Evolutionary conservation across 2,888 invertebrate species (phyloP), one percentile per base, ranked within the genome.

Genomic region (Operophtera brumata): DNA sequence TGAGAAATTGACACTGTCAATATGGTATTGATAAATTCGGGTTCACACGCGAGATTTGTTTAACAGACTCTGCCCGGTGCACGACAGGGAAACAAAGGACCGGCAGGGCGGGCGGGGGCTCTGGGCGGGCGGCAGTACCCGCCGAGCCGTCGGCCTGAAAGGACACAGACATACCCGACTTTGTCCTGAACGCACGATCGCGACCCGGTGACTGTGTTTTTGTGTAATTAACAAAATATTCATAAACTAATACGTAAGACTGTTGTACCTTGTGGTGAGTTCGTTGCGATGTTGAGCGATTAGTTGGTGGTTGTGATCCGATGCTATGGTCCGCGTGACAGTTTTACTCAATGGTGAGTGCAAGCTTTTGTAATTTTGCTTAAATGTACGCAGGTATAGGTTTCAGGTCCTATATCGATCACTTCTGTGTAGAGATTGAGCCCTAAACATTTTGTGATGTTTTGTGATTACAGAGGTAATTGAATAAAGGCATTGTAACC

Each of bases 81-180:
- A 78, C 79, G 80, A 75, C 73, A 77, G 80, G 80, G 87, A 87
- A 87, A 90, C 89, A 90, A 90, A 89, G 89, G 85, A 75, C 78
- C 76, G 71, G 76, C 68, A 75, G 81, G 86, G 82, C 83, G 85
- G 86, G 82, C 80, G 83, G 87, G 86, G 84, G 70, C 67, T 64
- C 64, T 70, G 69, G 80, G 76, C 79, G 79, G 80, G 75, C 77
- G 78, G 56, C 78, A 86, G 87, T 86, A 68, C 66, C 73, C 79
- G 81, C 81, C 82, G 78, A 78, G 72, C 77, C 51, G 54, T 76
- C 83, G 82, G 80, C 80, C 65, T 48, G 64, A 71, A 37, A 64
- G 62, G 73, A 75, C 81, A 74, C 57, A 60, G 56, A 32, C 35
- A 11, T 62, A 60, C 46, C 32, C 61, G 62, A 64, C 57, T 59